Percentiles rank a stretch among this genome's conserved stretches.
phyloP scores from a whole-genome alignment of 2,797 vertebrate genomes.

The Sternarchorhynchus goeldii region DNA sequence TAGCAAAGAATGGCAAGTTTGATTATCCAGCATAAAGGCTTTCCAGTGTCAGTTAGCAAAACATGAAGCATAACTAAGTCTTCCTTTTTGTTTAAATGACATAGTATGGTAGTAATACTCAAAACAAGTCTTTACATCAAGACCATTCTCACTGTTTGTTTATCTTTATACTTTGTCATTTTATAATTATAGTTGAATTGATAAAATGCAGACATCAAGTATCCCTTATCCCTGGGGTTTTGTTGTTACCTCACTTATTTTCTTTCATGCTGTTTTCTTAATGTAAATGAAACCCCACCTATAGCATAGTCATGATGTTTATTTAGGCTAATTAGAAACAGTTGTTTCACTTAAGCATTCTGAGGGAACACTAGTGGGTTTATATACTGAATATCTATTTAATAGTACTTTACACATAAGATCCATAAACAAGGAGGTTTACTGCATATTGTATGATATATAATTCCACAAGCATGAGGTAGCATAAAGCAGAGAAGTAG shows the following conservation, averaged over 20 bases:
- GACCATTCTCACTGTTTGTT: too few species aligned
- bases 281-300: slow-evolving; percentile 18
- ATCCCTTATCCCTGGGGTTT: too few species aligned
- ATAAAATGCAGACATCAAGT: too few species aligned
- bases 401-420: not conserved
- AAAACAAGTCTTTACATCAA: too few species aligned
- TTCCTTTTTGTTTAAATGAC: not conserved
- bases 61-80: slow-evolving; percentile 10
- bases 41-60: slow-evolving; percentile 21
- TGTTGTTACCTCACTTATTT: not conserved
- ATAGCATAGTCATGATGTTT: slow-evolving; percentile 11
- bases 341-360: not conserved
- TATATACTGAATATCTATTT: not conserved
- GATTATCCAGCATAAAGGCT: slow-evolving; percentile 26
- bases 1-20: slow-evolving; percentile 51
- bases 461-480: not conserved
- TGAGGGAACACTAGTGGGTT: not conserved
- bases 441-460: not conserved
- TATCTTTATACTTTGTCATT: too few species aligned
- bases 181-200: too few species aligned
- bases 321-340: slow-evolving; percentile 9
- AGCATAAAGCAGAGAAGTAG: not conserved
- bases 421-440: not conserved
- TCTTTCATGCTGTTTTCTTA: slow-evolving; percentile 2
- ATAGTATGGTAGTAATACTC: too few species aligned